A percentile compares a stretch with the other conserved stretches of the same genome.
phyloP scores from a whole-genome alignment of 2,888 invertebrate genomes.

The Autographa pulchrina region DNA sequence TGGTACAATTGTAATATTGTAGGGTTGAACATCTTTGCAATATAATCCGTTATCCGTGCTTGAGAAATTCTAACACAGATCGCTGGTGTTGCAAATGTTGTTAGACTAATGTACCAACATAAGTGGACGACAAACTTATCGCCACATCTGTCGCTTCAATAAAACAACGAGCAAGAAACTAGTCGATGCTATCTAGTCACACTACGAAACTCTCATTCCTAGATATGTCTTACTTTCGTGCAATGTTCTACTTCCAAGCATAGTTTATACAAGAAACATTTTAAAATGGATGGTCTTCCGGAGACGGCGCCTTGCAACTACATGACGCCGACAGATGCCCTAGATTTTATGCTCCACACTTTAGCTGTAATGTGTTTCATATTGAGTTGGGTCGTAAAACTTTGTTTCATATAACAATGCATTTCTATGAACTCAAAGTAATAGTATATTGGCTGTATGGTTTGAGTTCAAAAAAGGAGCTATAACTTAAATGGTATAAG shows the following conservation, averaged over 20 bases:
- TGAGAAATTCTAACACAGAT: not conserved
- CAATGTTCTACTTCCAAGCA: conserved; percentile 37
- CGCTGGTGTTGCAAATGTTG: not conserved
- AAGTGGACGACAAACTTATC: not conserved
- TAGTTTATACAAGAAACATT: conserved; percentile 26
- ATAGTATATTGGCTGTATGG: not conserved
- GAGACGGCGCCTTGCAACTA: conserved; percentile 17
- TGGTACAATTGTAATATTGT: not conserved
- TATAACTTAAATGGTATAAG: not conserved
- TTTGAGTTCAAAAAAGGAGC: not conserved
- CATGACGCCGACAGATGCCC: conserved; percentile 40
- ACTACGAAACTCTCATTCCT: conserved; percentile 33
- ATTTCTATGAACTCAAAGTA: not conserved
- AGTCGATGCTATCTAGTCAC: conserved; percentile 15
- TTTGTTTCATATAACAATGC: not conserved
- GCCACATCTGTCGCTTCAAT: not conserved
- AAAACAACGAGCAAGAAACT: conserved; percentile 20
- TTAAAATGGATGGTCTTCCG: conserved; percentile 34
- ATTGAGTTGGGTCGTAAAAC: conserved; percentile 16
- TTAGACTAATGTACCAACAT: conserved; percentile 2
- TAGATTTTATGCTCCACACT: conserved; percentile 33
- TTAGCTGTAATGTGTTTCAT: conserved; percentile 27
- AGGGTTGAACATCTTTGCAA: not conserved
- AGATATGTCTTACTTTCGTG: conserved; percentile 24
- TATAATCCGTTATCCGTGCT: not conserved